Conservation (phyloP, 2,797 vertebrate genomes). For the Rhabdophis nuchalis region DNA sequence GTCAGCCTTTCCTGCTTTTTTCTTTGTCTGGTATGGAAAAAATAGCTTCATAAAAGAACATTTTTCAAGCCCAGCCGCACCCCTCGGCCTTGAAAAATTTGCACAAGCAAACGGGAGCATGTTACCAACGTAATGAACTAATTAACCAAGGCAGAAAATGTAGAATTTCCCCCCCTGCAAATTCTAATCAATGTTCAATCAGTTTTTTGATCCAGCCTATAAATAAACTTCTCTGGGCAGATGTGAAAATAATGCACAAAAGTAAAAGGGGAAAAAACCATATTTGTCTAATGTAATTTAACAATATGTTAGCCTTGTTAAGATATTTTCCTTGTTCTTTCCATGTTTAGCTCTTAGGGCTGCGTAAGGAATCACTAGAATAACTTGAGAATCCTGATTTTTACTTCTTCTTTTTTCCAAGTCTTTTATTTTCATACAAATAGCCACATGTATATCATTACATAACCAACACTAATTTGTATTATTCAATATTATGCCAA, state of each 20-base stretch:
- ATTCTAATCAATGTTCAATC: background rate
- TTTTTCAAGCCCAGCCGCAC: slow-evolving; percentile 19
- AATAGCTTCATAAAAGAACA: background rate
- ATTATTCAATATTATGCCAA: no score
- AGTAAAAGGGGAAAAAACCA: background rate
- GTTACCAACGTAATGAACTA: background rate
- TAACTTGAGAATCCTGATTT: background rate
- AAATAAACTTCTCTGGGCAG: background rate
- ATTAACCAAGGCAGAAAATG: background rate
- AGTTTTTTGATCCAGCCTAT: background rate
- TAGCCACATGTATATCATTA: no score
- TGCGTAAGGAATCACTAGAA: background rate
- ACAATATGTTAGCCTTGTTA: background rate
- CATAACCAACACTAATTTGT: no score
- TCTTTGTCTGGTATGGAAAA: background rate
- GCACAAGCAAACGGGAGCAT: background rate
- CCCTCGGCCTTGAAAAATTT: background rate
- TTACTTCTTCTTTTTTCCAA: background rate
- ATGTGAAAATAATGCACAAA: background rate
- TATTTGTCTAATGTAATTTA: background rate
- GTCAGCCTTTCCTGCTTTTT: background rate
- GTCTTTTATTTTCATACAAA: no score
- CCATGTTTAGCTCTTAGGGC: background rate
- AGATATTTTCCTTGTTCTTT: background rate
- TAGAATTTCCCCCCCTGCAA: background rate